A percentile compares a stretch with the other conserved stretches of the same genome.
These are phyloP conservation scores for Ctenopoma multispine DNA, from an alignment of 2,797 vertebrate genomes.

Conservation along the genomic window DNA sequence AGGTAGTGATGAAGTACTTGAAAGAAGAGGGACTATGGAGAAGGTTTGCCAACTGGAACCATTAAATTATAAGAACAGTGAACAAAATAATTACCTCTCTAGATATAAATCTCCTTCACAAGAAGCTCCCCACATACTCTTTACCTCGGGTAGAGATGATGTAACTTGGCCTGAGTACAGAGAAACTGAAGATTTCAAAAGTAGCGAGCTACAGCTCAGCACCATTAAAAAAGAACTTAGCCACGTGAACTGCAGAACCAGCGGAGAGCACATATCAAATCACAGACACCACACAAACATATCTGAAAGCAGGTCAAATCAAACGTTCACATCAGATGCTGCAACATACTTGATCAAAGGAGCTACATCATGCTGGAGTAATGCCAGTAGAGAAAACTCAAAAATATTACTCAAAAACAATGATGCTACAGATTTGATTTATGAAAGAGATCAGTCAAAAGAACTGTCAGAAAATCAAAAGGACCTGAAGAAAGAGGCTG, in stretches of 20 bases:
- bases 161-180: slow-evolving; percentile 2
- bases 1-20: not conserved
- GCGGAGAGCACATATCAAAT: slow-evolving; percentile 3
- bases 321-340: slow-evolving; percentile 6
- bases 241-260: not conserved
- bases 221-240: slow-evolving; percentile 8
- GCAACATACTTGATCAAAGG: slow-evolving; percentile 18
- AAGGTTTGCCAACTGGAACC: not conserved
- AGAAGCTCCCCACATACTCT: slow-evolving; percentile 5
- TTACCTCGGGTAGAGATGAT: not conserved
- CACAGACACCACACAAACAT: slow-evolving; percentile 16
- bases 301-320: slow-evolving; percentile 20
- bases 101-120: not conserved
- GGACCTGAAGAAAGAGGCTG: not conserved
- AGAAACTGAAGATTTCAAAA: slow-evolving; percentile 23
- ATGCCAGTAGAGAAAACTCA: not conserved
- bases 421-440: not conserved
- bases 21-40: not conserved
- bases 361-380: slow-evolving; percentile 3
- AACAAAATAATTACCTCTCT: not conserved
- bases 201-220: not conserved
- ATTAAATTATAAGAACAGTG: not conserved
- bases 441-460: slow-evolving; percentile 20
- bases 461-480: slow-evolving; percentile 9
- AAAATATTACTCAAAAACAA: not conserved